Percentiles rank a stretch among this genome's conserved stretches.
These are phyloP conservation scores for Dasypus novemcinctus DNA, from an alignment of 2,113 vertebrate genomes.

Conservation along the genomic window DNA sequence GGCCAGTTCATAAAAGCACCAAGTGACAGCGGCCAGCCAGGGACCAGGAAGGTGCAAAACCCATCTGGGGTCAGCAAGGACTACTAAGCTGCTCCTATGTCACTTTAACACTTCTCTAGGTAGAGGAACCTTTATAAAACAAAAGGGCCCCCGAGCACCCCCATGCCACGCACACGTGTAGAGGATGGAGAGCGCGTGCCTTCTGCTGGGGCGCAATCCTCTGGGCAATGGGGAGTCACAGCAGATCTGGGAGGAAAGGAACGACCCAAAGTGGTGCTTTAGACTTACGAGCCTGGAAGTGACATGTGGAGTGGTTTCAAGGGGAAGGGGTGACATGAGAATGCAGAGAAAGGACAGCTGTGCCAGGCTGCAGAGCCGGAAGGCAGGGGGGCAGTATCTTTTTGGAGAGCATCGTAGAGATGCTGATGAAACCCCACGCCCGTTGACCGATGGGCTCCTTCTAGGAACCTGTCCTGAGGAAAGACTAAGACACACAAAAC, in stretches of 20 bases:
- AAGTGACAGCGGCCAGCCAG: neutral
- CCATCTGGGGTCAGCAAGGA: neutral
- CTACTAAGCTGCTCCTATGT: rapidly evolving
- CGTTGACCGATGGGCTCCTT: neutral
- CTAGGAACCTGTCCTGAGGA: neutral
- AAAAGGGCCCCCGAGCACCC: neutral
- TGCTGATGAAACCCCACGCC: too few species aligned
- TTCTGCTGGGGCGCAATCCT: neutral
- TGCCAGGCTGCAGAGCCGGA: neutral
- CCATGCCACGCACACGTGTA: too few species aligned
- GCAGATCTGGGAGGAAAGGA: neutral
- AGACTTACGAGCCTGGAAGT: neutral
- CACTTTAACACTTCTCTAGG: too few species aligned
- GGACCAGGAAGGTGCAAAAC: neutral
- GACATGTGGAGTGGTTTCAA: rapidly evolving
- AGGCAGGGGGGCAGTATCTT: neutral
- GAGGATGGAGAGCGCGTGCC: rapidly evolving
- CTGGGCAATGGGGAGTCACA: neutral
- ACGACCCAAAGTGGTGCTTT: rapidly evolving
- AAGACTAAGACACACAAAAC: neutral
- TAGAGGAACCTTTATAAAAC: neutral
- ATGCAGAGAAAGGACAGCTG: neutral
- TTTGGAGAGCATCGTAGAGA: neutral
- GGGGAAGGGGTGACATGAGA: rapidly evolving
- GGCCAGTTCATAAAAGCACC: too few species aligned